Conservation (phyloP, 2,113 vertebrate species). For the Crotophaga sulcirostris region DNA sequence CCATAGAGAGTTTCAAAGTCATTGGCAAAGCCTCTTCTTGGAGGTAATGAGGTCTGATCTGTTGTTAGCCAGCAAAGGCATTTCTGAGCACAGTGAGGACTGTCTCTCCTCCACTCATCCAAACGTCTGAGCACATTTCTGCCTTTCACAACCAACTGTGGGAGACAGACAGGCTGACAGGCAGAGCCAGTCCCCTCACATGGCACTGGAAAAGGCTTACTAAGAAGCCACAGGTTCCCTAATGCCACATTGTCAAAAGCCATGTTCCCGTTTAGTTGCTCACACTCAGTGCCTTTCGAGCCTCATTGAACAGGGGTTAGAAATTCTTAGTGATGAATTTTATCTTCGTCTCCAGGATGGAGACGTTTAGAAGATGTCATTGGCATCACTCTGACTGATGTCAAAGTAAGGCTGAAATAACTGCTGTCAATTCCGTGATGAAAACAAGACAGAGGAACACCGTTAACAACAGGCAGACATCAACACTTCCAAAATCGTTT, state of each 20-base stretch:
- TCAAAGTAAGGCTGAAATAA: background rate
- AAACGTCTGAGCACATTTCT: background rate
- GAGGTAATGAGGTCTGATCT: background rate
- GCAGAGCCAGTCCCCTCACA: background rate
- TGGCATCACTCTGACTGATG: background rate
- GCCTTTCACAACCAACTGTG: background rate
- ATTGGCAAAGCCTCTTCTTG: background rate
- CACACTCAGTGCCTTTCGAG: background rate
- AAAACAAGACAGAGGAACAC: accelerated
- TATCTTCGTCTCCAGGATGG: background rate
- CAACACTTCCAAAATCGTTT: background rate
- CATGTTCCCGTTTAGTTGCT: background rate
- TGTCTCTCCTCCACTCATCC: background rate
- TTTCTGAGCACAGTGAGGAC: background rate
- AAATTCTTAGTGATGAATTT: accelerated
- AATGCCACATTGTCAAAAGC: background rate
- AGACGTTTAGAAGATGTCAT: background rate
- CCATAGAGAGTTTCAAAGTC: background rate
- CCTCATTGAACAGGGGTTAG: background rate
- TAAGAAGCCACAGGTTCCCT: background rate
- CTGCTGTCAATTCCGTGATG: background rate
- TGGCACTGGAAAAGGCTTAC: background rate
- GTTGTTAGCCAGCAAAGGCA: background rate
- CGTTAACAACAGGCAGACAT: background rate
- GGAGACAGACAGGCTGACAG: background rate